A percentile compares a stretch with the other conserved stretches of the same genome.
Conservation (phyloP, 2,888 invertebrate genomes). For the Yponomeuta cagnagella region DNA sequence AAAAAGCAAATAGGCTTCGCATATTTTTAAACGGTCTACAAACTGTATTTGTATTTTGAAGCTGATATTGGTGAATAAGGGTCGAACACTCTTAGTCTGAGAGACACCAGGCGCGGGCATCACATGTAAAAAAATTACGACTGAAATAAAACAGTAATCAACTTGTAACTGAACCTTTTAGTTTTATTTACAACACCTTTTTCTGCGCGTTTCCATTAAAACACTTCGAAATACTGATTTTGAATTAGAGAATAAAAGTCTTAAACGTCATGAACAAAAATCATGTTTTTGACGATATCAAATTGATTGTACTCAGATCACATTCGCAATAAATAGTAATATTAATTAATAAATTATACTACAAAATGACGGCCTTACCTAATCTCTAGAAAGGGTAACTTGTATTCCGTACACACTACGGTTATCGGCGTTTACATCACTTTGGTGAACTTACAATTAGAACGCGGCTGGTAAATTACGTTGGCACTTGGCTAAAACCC, state of each 20-base stretch:
- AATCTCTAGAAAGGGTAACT: not conserved
- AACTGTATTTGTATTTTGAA: too few species aligned
- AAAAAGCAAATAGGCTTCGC: too few species aligned
- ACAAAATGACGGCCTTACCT: not conserved
- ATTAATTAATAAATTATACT: constrained; percentile 1
- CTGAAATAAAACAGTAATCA: not conserved
- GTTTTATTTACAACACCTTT: constrained; percentile 7
- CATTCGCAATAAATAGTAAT: constrained; percentile 14
- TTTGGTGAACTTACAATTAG: not conserved
- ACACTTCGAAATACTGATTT: constrained; percentile 7
- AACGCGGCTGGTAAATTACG: not conserved
- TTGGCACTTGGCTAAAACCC: not conserved
- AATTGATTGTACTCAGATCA: constrained; percentile 2
- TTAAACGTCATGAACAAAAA: not conserved
- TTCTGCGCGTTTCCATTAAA: not conserved
- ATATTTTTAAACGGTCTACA: too few species aligned
- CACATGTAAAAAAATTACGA: not conserved
- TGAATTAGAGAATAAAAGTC: constrained; percentile 26
- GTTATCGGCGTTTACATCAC: not conserved
- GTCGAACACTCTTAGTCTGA: not conserved
- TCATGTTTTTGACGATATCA: not conserved
- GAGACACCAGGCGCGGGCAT: not conserved
- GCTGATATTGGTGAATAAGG: too few species aligned
- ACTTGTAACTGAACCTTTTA: not conserved
- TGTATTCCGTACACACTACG: not conserved